These are phyloP conservation scores for Lipophrys pholis DNA, from an alignment of 2,113 vertebrate genomes.

Conservation along the genomic window DNA sequence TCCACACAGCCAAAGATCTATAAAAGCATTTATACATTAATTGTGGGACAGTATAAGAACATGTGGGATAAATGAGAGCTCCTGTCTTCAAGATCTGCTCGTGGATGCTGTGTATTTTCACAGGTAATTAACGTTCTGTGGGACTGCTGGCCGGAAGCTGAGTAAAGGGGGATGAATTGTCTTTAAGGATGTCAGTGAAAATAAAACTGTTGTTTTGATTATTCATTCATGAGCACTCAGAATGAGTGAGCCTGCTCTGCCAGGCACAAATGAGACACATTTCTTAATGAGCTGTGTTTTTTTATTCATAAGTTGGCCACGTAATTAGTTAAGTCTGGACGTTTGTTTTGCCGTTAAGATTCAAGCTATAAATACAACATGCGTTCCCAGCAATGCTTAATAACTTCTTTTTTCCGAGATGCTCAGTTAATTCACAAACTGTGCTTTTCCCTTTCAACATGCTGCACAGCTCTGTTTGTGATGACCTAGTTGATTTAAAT, in stretches of 20 bases:
- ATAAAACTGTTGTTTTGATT: neutral
- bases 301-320: conserved; percentile 1
- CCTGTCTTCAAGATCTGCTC: too few species aligned
- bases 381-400: conserved; percentile 2
- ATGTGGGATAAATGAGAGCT: too few species aligned
- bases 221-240: conserved; percentile 6
- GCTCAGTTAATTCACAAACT: conserved; percentile 30
- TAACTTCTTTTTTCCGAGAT: neutral
- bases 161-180: too few species aligned
- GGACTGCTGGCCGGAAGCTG: too few species aligned
- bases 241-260: neutral
- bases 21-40: too few species aligned
- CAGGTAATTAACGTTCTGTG: too few species aligned
- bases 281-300: neutral
- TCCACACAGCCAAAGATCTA: too few species aligned
- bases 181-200: too few species aligned
- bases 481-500: conserved; percentile 10
- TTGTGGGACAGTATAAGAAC: too few species aligned
- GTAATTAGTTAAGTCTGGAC: neutral
- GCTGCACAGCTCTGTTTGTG: conserved; percentile 12
- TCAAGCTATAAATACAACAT: conserved; percentile 8
- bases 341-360: neutral
- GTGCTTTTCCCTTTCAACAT: conserved; percentile 11
- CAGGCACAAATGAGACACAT: neutral
- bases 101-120: too few species aligned